Percentiles rank a stretch among this genome's conserved stretches.
Conservation (phyloP, 2,797 vertebrate genomes). For the Pantherophis vulpinus region DNA sequence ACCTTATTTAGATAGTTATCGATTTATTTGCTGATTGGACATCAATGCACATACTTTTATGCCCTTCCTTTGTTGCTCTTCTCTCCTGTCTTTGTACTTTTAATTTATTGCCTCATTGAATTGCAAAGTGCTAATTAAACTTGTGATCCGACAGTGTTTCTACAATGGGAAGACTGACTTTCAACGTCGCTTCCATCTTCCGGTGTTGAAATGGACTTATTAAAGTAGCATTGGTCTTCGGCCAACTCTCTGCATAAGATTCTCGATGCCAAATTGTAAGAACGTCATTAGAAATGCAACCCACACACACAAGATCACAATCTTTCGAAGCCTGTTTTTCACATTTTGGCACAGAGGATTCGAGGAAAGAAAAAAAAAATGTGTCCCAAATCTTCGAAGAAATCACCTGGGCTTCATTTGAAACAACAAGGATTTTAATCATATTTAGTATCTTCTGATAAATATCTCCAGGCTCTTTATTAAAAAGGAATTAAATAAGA, state of each 20-base stretch:
- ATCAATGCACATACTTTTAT: neutral
- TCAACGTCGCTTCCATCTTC: neutral
- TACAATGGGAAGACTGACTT: neutral
- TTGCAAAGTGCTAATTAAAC: neutral
- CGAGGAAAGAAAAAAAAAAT: neutral
- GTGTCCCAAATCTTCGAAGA: constrained; percentile 21
- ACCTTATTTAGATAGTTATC: too few relatives aligned
- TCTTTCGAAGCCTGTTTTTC: constrained; percentile 22
- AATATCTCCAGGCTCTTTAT: constrained; percentile 31
- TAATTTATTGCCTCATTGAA: neutral
- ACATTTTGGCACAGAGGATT: constrained; percentile 12
- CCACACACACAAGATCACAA: too few relatives aligned
- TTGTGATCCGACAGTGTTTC: neutral
- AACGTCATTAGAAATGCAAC: neutral
- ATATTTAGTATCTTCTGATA: constrained; percentile 32
- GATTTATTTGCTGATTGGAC: neutral
- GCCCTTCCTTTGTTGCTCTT: neutral
- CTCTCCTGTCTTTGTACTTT: neutral
- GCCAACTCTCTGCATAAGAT: neutral
- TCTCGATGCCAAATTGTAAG: neutral
- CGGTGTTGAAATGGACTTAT: neutral
- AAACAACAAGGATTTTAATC: constrained; percentile 16
- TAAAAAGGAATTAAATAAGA: neutral
- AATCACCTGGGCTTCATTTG: constrained; percentile 51
- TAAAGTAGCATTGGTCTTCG: neutral